phyloP scores from a whole-genome alignment of 2,113 vertebrate species.

The Electrona antarctica region DNA sequence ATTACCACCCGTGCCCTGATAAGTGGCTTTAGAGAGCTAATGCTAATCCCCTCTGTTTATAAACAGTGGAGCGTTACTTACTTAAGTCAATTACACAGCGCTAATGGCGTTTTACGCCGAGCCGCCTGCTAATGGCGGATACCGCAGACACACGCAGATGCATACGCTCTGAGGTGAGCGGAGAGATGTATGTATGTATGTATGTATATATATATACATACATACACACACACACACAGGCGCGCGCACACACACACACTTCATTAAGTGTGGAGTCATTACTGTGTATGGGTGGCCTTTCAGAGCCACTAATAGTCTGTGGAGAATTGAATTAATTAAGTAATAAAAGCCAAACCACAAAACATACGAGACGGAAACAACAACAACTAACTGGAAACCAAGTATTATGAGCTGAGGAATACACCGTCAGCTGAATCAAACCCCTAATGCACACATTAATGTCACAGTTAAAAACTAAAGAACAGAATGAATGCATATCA shows the following conservation, averaged over 20 bases:
- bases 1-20: conserved; percentile 59
- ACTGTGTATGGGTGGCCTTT: conserved; percentile 18
- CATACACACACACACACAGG: conserved; percentile 5
- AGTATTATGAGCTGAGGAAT: no score
- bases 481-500: no score
- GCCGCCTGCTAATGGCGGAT: background rate
- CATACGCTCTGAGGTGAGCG: conserved; percentile 7
- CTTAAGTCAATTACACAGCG: conserved; percentile 64
- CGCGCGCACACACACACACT: background rate
- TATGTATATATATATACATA: background rate
- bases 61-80: conserved; percentile 60
- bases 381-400: background rate
- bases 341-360: background rate
- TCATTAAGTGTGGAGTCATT: conserved; percentile 32
- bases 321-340: conserved; percentile 3
- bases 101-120: conserved; percentile 55
- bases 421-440: no score
- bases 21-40: conserved; percentile 69
- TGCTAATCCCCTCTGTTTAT: conserved; percentile 70
- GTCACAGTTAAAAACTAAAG: no score
- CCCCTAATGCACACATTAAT: no score
- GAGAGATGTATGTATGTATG: conserved; percentile 9
- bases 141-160: conserved; percentile 8
- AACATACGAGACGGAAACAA: background rate
- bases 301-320: conserved; percentile 21